Base-by-base conservation (phyloP, 2,888 invertebrate species). In the Idaea aversata region DNA sequence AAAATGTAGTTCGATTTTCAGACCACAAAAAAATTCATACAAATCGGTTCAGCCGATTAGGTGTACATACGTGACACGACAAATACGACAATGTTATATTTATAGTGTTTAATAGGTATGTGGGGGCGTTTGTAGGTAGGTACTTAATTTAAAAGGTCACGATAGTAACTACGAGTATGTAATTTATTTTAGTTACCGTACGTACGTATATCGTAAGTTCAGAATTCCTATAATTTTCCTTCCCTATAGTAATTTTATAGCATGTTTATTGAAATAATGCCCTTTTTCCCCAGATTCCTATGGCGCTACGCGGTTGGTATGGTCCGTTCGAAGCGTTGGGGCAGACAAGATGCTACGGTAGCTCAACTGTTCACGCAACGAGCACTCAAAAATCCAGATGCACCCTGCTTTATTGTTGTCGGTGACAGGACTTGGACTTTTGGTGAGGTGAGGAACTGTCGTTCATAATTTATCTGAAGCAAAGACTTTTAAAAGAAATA, bases 351-450 rank as follows among this genome's bases (percentile, higher is more conserved):
- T 77, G 87, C 90, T 61, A 95, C 95, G 0, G 94, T 96, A 6
- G 94, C 95, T 34, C 91, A 94, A 72, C 82, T 95, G 69, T 96
- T 96, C 83, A 92, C 93, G 57, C 85, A 93, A 72, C 93, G 94
- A 16, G 95, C 94, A 5, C 85, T 86, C 61, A 93, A 90, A 73
- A 87, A 94, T 76, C 96, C 96, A 0, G 88, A 94, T 69, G 96
- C 95, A 70, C 93, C 95, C 0, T 95, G 95, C 80, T 94, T 96
- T 77, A 93, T 95, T 68, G 95, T 94, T 74, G 95, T 94, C 78
- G 95, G 95, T 68, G 95, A 94, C 72, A 91, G 94, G 68, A 93
- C 93, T 34, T 96, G 96, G 95, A 96, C 95, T 3, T 96, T 95
- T 80, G 89, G 93, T 75, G 94, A 96, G 83, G 95, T 95, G 10